These are phyloP conservation scores for Rhombomys opimus DNA, from an alignment of 2,113 vertebrate species.

Conservation along the genomic window DNA sequence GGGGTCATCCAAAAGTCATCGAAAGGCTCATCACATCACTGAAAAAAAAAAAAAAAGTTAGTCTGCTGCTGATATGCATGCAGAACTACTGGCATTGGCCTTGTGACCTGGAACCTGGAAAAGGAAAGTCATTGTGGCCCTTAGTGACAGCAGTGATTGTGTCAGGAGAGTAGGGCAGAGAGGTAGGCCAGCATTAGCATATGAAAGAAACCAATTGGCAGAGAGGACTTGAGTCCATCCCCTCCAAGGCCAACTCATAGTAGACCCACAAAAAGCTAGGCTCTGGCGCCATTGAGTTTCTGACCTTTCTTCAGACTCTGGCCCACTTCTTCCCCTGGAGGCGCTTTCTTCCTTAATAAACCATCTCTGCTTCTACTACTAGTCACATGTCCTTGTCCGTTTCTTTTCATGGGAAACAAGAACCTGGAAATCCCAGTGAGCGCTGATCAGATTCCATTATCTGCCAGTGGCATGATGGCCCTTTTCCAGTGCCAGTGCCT, in stretches of 20 bases:
- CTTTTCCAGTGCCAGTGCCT: too few species aligned
- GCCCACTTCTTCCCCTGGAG: neutral
- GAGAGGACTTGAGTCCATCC: neutral
- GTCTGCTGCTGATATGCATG: neutral
- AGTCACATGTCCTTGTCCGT: neutral
- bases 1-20: neutral
- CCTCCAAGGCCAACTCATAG: too few species aligned
- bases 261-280: neutral
- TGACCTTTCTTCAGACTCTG: conserved; percentile 14
- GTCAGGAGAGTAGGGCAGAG: neutral
- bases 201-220: neutral
- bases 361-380: neutral
- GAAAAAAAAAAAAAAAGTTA: neutral
- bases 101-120: neutral
- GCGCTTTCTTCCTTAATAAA: neutral
- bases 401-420: neutral
- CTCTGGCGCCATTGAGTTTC: neutral
- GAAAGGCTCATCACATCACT: neutral
- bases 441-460: neutral
- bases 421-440: neutral
- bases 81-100: neutral
- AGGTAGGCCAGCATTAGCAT: too few species aligned
- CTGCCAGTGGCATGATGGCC: neutral
- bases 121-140: neutral
- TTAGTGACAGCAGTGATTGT: neutral